These are phyloP conservation scores for Minunthozetes semirufus DNA, from an alignment of 2,888 invertebrate species.

Conservation along the genomic window DNA sequence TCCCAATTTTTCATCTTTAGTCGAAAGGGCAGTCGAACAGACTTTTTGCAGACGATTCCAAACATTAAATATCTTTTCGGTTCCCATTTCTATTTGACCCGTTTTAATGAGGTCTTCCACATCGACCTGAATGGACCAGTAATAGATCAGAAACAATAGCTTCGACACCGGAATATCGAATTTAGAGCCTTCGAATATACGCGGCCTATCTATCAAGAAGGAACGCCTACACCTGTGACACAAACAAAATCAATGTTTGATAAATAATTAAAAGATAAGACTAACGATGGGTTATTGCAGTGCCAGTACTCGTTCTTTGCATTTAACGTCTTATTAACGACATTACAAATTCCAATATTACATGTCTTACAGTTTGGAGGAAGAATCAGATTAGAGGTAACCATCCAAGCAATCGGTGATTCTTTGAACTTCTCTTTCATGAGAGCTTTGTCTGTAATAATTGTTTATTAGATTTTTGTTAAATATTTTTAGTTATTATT, in stretches of 20 bases:
- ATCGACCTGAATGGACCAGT: constrained; percentile 23
- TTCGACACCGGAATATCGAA: constrained; percentile 7
- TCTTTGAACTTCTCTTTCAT: constrained; percentile 29
- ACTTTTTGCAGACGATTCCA: constrained; percentile 23
- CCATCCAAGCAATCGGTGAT: constrained; percentile 16
- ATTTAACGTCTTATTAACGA: background rate
- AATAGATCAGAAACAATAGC: constrained; percentile 6
- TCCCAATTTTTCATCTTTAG: constrained; percentile 11
- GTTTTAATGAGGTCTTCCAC: constrained; percentile 26
- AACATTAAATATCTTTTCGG: background rate
- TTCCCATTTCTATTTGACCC: constrained; percentile 15
- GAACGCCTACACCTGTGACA: background rate
- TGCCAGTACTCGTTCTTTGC: background rate
- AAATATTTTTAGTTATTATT: background rate
- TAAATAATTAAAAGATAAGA: background rate
- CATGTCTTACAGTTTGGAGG: background rate
- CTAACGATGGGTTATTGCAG: background rate
- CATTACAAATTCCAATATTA: background rate
- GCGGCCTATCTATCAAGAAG: background rate
- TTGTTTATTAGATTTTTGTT: background rate
- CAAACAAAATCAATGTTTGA: background rate
- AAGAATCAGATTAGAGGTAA: background rate
- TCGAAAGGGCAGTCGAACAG: background rate
- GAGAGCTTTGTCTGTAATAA: constrained; percentile 24
- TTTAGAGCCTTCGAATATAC: background rate